These are phyloP conservation scores for Montipora foliosa DNA, from an alignment of 64 coral and sea anemone species.

Conservation along the genomic window DNA sequence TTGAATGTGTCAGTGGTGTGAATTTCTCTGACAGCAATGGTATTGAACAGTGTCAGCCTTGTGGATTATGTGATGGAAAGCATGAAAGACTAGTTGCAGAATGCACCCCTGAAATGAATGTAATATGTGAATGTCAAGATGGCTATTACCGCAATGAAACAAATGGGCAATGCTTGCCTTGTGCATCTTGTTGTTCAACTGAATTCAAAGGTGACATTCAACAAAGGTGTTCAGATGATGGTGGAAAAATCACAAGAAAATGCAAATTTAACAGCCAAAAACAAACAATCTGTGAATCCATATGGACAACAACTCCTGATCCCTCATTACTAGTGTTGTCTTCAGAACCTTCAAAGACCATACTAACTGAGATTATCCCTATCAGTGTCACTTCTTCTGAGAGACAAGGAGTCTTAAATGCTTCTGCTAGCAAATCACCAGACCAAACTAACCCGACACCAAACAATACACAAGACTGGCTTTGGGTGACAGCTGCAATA, in stretches of 20 bases:
- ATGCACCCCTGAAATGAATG: not conserved
- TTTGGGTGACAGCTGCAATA: too few species aligned
- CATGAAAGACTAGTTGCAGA: not conserved
- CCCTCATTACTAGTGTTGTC: too few species aligned
- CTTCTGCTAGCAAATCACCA: too few species aligned
- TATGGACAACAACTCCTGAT: not conserved
- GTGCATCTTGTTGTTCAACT: not conserved
- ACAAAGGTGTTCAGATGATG: not conserved
- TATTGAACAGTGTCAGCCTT: slow-evolving; percentile 13
- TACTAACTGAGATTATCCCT: too few species aligned
- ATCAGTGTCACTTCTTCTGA: too few species aligned
- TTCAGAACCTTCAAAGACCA: too few species aligned
- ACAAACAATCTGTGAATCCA: not conserved
- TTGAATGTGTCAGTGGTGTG: not conserved
- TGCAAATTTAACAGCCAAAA: not conserved
- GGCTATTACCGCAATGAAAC: slow-evolving; percentile 14
- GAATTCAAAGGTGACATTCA: not conserved
- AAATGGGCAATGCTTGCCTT: not conserved
- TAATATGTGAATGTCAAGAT: slow-evolving; percentile 1
- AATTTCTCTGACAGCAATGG: slow-evolving; percentile 12
- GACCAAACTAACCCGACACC: too few species aligned
- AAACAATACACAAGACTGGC: too few species aligned
- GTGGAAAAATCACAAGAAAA: not conserved
- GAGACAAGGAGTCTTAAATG: too few species aligned
- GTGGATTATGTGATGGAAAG: not conserved